These are phyloP conservation scores for Rotaria magnacalcarata DNA, from an alignment of 2,888 invertebrate species.

Conservation along the genomic window DNA sequence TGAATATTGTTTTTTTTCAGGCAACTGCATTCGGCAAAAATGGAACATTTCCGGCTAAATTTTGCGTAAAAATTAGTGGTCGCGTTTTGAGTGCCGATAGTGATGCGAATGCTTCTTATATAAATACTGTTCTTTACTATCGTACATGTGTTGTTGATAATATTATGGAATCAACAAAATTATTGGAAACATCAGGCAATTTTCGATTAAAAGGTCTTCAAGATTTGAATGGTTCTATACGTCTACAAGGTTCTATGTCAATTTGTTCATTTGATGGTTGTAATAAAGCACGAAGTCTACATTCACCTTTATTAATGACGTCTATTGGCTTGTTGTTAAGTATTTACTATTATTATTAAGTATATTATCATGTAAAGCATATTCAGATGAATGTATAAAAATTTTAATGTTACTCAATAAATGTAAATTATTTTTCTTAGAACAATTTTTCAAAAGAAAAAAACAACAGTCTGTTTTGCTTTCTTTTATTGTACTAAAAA, in stretches of 20 bases:
- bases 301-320: neutral
- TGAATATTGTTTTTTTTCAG: neutral
- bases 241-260: conserved; percentile 4
- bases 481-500: neutral
- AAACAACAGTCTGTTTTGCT: too few species aligned
- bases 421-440: conserved; percentile 4
- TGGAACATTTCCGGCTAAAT: conserved; percentile 33
- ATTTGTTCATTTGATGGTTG: neutral
- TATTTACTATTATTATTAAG: neutral
- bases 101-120: neutral
- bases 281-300: neutral
- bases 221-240: neutral
- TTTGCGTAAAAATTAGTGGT: conserved; percentile 30
- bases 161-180: conserved; percentile 32
- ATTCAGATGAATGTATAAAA: neutral
- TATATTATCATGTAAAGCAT: neutral
- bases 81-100: neutral
- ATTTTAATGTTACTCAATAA: neutral
- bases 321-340: too few species aligned
- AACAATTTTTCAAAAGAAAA: neutral
- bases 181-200: conserved; percentile 22
- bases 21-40: neutral
- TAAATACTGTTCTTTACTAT: neutral
- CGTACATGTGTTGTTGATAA: conserved; percentile 23
- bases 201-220: conserved; percentile 27